Evolutionary conservation across 2,797 vertebrate species (phyloP).

Genomic region (Sebastes kiyomatsui): DNA sequence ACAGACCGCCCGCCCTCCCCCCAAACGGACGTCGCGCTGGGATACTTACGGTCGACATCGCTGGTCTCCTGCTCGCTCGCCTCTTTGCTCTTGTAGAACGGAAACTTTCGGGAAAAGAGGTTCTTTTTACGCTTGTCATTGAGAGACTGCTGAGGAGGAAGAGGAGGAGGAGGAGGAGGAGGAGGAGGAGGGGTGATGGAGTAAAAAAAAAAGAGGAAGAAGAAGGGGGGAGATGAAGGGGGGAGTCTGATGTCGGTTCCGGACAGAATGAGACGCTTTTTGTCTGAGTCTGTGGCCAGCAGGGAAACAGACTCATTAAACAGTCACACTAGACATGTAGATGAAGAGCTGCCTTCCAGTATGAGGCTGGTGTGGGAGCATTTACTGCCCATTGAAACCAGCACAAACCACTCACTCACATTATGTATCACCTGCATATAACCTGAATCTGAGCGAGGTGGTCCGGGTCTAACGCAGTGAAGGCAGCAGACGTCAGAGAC

Average conservation of each 20-base stretch:
- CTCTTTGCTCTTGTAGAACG: slow-evolving; percentile 99
- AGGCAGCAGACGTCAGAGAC: slow-evolving; percentile 23
- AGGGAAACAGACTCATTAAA: background rate
- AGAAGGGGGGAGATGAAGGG: slow-evolving; percentile 66
- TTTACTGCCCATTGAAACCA: background rate
- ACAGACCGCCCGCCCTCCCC: slow-evolving; percentile 57
- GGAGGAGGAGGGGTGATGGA: slow-evolving; percentile 68
- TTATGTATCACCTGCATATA: no score
- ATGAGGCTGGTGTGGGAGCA: background rate
- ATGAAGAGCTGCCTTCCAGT: no score
- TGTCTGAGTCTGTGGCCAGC: slow-evolving; percentile 78
- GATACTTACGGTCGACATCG: slow-evolving; percentile 98
- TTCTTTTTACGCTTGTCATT: slow-evolving; percentile 99
- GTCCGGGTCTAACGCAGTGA: slow-evolving; percentile 11
- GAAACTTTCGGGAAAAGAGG: slow-evolving; percentile 99
- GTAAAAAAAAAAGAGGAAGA: slow-evolving; percentile 64
- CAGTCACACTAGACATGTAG: no score
- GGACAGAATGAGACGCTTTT: slow-evolving; percentile 81
- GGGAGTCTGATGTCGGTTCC: slow-evolving; percentile 86
- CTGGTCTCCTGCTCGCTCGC: slow-evolving; percentile 97
- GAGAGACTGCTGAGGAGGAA: slow-evolving; percentile 89
- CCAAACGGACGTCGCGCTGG: slow-evolving; percentile 34
- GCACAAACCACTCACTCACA: no score
- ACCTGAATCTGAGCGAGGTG: background rate
- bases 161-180: slow-evolving; percentile 53